Conservation (phyloP, 2,113 vertebrate species). For the Peucedramus taeniatus region DNA sequence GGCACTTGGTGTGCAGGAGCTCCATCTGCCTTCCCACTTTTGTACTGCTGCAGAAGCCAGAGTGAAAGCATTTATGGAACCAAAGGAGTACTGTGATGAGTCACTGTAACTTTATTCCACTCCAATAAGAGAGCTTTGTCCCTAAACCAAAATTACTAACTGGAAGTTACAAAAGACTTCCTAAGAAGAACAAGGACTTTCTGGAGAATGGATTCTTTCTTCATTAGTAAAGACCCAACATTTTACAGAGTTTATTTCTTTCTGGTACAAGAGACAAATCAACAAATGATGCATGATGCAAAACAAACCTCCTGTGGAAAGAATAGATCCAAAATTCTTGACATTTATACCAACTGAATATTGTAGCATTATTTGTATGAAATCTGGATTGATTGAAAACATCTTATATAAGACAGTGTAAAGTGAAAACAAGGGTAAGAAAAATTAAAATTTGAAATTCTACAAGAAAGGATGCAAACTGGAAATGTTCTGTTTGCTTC, state of each 20-base stretch:
- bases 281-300: neutral
- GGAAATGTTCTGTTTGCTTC: neutral
- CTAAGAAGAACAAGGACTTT: neutral
- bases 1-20: constrained; percentile 3
- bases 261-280: neutral
- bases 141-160: neutral
- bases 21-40: constrained; percentile 44
- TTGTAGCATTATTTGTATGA: neutral
- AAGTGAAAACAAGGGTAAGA: neutral
- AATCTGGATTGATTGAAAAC: neutral
- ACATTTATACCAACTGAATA: neutral
- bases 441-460: neutral
- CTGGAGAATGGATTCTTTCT: neutral
- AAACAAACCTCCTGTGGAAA: neutral
- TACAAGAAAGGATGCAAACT: neutral
- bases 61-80: neutral
- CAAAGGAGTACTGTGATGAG: neutral
- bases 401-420: neutral
- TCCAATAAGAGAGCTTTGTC: neutral
- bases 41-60: constrained; percentile 15
- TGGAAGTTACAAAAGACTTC: neutral
- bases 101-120: neutral
- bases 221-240: neutral
- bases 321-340: neutral
- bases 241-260: neutral